phyloP scores from a whole-genome alignment of 2,888 invertebrate genomes.

The Anticlea derivata region DNA sequence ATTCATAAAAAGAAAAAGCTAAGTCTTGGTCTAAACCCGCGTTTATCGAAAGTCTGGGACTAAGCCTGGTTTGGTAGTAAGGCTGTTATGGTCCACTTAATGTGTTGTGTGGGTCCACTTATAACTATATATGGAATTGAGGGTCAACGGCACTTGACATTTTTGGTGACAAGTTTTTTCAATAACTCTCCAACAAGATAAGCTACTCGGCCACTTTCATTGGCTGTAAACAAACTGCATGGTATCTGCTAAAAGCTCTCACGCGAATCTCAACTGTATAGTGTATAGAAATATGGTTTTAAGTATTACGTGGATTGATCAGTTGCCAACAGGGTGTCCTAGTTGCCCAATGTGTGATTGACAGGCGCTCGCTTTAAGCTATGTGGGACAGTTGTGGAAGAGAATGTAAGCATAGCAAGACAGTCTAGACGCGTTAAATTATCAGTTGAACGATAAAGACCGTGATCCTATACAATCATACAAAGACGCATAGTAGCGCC shows the following conservation, averaged over 20 bases:
- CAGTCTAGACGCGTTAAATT: slow-evolving; percentile 10
- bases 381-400: slow-evolving; percentile 50
- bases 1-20: no score
- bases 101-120: slow-evolving; percentile 11
- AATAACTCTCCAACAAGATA: slow-evolving; percentile 24
- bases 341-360: slow-evolving; percentile 46
- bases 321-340: slow-evolving; percentile 39
- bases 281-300: slow-evolving; percentile 6
- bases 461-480: no score
- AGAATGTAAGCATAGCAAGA: slow-evolving; percentile 34
- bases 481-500: no score
- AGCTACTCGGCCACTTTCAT: slow-evolving; percentile 24
- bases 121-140: slow-evolving; percentile 3
- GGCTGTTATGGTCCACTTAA: no score
- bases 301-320: slow-evolving; percentile 1
- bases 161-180: slow-evolving; percentile 32
- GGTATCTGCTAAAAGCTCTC: background rate
- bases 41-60: no score
- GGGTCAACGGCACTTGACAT: slow-evolving; percentile 34
- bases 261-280: slow-evolving; percentile 11
- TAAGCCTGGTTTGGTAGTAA: no score
- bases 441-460: background rate
- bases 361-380: slow-evolving; percentile 47
- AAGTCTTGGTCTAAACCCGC: no score
- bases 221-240: slow-evolving; percentile 15